Conservation (phyloP, 2,797 vertebrate species). For the Malacoctenus gilli region DNA sequence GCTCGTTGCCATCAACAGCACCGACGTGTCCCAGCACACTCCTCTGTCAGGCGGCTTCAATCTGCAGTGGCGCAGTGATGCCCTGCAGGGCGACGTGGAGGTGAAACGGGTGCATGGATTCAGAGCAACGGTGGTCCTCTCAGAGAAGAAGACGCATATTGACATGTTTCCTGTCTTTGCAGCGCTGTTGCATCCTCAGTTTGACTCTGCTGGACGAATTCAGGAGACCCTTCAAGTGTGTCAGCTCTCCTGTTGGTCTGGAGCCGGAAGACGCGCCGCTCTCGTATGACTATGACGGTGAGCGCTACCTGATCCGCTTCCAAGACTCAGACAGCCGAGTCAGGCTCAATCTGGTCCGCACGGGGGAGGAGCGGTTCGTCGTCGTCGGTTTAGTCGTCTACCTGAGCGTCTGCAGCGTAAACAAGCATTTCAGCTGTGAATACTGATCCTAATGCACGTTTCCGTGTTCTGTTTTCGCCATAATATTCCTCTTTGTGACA, state of each 20-base stretch:
- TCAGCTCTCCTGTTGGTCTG: constrained; percentile 82
- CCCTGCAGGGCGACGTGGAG: constrained; percentile 84
- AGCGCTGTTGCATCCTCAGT: constrained; percentile 90
- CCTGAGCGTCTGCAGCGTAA: constrained; percentile 82
- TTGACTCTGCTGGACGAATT: constrained; percentile 87
- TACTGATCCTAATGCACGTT: constrained; percentile 75
- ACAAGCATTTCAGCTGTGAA: constrained; percentile 83
- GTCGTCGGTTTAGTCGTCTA: constrained; percentile 82
- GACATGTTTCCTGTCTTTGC: constrained; percentile 27
- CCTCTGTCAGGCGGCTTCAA: constrained; percentile 78
- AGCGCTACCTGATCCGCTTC: constrained; percentile 75
- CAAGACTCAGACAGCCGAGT: constrained; percentile 81
- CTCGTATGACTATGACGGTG: constrained; percentile 77
- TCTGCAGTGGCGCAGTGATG: constrained; percentile 85
- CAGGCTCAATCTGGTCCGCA: constrained; percentile 76
- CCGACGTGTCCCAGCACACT: constrained; percentile 75
- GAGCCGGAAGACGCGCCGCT: constrained; percentile 2
- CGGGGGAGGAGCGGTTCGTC: constrained; percentile 77
- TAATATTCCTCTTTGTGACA: no score
- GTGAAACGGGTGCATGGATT: constrained; percentile 42
- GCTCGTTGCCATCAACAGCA: constrained; percentile 80
- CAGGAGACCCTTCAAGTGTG: constrained; percentile 86
- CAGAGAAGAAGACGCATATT: no score
- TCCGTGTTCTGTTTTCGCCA: no score
- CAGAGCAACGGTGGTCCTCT: no score